Conservation (phyloP, 2,888 invertebrate genomes). For the Polia nebulosa region DNA sequence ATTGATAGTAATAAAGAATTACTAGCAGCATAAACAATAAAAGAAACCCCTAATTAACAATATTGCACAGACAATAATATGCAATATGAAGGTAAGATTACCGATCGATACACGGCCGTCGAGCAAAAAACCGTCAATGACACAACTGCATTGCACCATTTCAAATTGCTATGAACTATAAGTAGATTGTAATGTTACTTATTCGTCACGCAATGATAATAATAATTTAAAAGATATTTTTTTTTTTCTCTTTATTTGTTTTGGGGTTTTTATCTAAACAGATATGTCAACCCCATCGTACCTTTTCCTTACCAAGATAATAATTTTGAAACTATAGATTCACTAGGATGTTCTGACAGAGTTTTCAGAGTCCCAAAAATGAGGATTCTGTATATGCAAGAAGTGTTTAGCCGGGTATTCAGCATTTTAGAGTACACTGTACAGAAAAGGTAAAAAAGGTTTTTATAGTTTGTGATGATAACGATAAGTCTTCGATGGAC, state of each 20-base stretch:
- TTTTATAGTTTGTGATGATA: too few relatives aligned
- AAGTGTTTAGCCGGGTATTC: too few relatives aligned
- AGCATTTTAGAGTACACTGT: too few relatives aligned
- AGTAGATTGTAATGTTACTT: slow-evolving; percentile 9
- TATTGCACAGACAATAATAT: slow-evolving; percentile 18
- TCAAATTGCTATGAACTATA: slow-evolving; percentile 39
- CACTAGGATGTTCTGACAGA: background rate
- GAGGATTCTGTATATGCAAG: too few relatives aligned
- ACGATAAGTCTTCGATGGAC: too few relatives aligned
- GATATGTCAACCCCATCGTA: too few relatives aligned
- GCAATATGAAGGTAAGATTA: slow-evolving; percentile 48
- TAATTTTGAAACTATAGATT: background rate
- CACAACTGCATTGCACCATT: slow-evolving; percentile 63
- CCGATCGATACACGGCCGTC: slow-evolving; percentile 47
- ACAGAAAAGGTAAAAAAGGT: too few relatives aligned
- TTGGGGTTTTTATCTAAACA: too few relatives aligned
- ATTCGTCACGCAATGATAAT: slow-evolving; percentile 8
- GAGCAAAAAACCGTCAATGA: slow-evolving; percentile 59
- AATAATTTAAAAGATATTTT: too few relatives aligned
- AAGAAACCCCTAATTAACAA: background rate
- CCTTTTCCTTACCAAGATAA: too few relatives aligned
- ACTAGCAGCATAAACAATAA: background rate
- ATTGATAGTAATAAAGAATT: background rate
- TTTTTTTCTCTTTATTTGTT: too few relatives aligned
- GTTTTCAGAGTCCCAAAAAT: background rate